Percentiles rank a stretch among this genome's conserved stretches.
Evolutionary conservation across 2,113 vertebrate species (phyloP).

Genomic region (Entelurus aequoreus): DNA sequence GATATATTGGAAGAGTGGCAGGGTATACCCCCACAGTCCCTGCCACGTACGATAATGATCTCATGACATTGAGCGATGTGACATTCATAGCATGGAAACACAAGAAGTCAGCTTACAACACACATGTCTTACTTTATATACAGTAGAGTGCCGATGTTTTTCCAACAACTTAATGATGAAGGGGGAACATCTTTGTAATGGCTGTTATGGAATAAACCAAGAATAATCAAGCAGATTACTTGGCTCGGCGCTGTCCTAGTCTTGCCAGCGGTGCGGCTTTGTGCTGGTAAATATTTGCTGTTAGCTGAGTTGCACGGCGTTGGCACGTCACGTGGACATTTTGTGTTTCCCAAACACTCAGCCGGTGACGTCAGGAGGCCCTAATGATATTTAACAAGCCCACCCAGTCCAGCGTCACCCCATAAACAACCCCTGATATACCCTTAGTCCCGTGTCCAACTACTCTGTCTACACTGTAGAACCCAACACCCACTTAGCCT

Average conservation of each 20-base stretch:
- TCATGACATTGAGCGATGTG: conserved; percentile 37
- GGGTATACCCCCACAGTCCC: conserved; percentile 27
- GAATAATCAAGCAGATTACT: conserved; percentile 63
- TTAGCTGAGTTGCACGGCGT: conserved; percentile 68
- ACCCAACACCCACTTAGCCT: conserved; percentile 43
- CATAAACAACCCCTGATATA: conserved; percentile 56
- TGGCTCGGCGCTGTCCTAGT: conserved; percentile 39
- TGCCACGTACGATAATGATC: conserved; percentile 48
- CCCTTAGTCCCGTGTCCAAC: conserved; percentile 42
- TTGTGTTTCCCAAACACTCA: conserved; percentile 72
- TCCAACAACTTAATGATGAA: conserved; percentile 41
- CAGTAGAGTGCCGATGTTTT: conserved; percentile 18
- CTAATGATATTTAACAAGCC: conserved; percentile 66
- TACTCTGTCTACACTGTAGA: conserved; percentile 28
- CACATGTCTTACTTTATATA: conserved; percentile 2
- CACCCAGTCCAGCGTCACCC: conserved; percentile 62
- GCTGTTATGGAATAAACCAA: conserved; percentile 58
- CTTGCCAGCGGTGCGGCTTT: conserved; percentile 59
- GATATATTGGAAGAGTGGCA: conserved; percentile 45
- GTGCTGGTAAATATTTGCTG: conserved; percentile 74
- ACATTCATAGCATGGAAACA: conserved; percentile 36
- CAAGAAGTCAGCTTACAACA: conserved; percentile 23
- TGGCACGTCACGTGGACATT: conserved; percentile 63
- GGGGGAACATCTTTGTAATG: conserved; percentile 46
- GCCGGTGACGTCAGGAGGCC: conserved; percentile 59